Evolutionary conservation across 1,140 invertebrate species (phyloP), one percentile per base, ranked within the genome.

Genomic region (Conus ventricosus): DNA sequence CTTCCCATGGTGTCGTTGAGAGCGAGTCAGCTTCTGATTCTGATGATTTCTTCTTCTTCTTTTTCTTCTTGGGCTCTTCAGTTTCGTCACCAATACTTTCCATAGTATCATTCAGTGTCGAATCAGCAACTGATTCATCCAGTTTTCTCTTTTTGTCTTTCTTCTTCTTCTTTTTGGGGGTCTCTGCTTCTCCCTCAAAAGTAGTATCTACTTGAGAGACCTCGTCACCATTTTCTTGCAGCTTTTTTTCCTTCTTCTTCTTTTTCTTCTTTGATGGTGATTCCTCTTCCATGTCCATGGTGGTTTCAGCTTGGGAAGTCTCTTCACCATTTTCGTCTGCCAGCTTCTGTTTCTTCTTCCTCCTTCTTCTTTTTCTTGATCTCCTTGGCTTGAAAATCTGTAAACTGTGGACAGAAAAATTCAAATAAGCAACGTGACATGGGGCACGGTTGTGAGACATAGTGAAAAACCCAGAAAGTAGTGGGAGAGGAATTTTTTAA

Each of bases 181-280:
- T 85, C 20, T 55, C 53, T n/a, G 25, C 76, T 57, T 76, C 78
- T n/a, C 10, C 51, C 27, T 67, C 23, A 6, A 55, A 54, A 39
- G 87, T 88, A 7, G 67, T 71, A 17, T 71, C 67, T 20, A 39
- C 91, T 91, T 60, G 57, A 15, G 82, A 63, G 17, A 84, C 80
- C 0, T 84, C 85, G 91, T 85, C 90, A n/a, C 55, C 84, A 13
- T 91, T 84, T 5, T 82, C 23, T 83, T 88, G 78, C 67, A 87
- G 75, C 78, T 90, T 76, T 25, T 85, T 80, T 57, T 87, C 90
- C 87, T 71, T 86, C 86, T 84, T 76, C 8, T 78, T 91, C 85
- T 94, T 93, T 92, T 95, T 94, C 83, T 94, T 95, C 87, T 95
- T 94, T 85, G 90, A 92, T 78, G 91, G 91, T 81, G 91, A 91